These are phyloP conservation scores for Choristoneura rosaceana DNA, from an alignment of 2,888 invertebrate genomes.

Conservation along the genomic window DNA sequence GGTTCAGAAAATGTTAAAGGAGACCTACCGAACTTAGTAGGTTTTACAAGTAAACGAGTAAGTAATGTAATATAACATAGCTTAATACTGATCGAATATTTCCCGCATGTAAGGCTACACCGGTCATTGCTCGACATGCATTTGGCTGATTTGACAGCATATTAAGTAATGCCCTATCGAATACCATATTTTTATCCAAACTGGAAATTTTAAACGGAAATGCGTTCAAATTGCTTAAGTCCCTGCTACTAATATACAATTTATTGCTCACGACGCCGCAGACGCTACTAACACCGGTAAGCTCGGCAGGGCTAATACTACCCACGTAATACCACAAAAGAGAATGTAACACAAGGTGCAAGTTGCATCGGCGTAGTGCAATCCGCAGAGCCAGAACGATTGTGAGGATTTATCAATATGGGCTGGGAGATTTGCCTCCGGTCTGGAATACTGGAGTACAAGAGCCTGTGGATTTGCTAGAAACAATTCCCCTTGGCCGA, in stretches of 20 bases:
- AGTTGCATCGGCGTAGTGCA: conserved; percentile 66
- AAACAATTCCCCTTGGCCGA: conserved; percentile 8
- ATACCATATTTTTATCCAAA: too few relatives aligned
- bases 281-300: background rate
- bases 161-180: too few relatives aligned
- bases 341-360: conserved; percentile 70
- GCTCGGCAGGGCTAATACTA: background rate
- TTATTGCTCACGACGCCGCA: background rate
- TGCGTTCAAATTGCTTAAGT: background rate
- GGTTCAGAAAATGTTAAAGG: too few relatives aligned
- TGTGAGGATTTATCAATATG: conserved; percentile 78
- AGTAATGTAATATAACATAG: too few relatives aligned
- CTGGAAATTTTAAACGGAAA: too few relatives aligned
- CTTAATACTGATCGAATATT: too few relatives aligned
- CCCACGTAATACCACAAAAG: conserved; percentile 59
- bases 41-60: too few relatives aligned
- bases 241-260: background rate
- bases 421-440: conserved; percentile 62
- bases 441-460: conserved; percentile 51
- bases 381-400: conserved; percentile 75
- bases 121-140: too few relatives aligned
- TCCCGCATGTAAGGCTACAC: too few relatives aligned
- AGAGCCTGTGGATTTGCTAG: conserved; percentile 9
- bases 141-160: too few relatives aligned
- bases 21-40: too few relatives aligned